phyloP scores from a whole-genome alignment of 1,140 invertebrate species.

The Drosophila serrata region DNA sequence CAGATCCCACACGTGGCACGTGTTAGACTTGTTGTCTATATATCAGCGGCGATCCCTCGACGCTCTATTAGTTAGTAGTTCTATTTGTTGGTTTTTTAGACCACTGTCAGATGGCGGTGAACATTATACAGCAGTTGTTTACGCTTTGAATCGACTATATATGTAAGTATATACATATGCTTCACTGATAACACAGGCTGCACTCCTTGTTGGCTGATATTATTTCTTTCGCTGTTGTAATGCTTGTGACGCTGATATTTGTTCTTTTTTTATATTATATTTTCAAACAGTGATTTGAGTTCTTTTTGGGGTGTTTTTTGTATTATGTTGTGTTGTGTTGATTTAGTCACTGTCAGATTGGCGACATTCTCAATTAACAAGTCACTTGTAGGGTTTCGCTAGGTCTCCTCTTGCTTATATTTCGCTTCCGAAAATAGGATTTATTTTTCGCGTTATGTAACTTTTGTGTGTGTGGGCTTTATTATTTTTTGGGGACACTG shows the following conservation, averaged over 20 bases:
- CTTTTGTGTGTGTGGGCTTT: constrained; percentile 7
- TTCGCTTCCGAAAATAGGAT: constrained; percentile 44
- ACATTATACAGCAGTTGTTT: constrained; percentile 60
- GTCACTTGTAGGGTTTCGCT: constrained; percentile 56
- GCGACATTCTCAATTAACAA: constrained; percentile 71
- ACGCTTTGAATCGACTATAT: constrained; percentile 38
- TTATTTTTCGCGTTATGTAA: constrained; percentile 41
- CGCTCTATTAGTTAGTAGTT: constrained; percentile 7
- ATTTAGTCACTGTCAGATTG: constrained; percentile 68
- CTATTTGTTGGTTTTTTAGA: constrained; percentile 35
- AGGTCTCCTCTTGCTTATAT: constrained; percentile 6
- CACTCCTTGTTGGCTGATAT: constrained; percentile 11
- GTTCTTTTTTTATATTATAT: constrained; percentile 11
- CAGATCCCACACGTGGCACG: constrained; percentile 20
- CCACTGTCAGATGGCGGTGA: constrained; percentile 71
- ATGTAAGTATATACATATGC: constrained; percentile 9
- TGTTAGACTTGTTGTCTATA: constrained; percentile 1
- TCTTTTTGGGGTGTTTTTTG: constrained; percentile 19
- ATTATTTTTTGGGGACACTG: constrained; percentile 44
- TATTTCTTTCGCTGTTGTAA: background rate
- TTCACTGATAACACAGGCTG: constrained; percentile 35
- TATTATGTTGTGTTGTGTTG: background rate
- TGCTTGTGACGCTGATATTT: background rate
- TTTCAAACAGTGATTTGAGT: constrained; percentile 1
- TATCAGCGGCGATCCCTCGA: constrained; percentile 1